Base-by-base conservation (phyloP, 2,797 vertebrate genomes). In the Chelidonichthys spinosus region DNA sequence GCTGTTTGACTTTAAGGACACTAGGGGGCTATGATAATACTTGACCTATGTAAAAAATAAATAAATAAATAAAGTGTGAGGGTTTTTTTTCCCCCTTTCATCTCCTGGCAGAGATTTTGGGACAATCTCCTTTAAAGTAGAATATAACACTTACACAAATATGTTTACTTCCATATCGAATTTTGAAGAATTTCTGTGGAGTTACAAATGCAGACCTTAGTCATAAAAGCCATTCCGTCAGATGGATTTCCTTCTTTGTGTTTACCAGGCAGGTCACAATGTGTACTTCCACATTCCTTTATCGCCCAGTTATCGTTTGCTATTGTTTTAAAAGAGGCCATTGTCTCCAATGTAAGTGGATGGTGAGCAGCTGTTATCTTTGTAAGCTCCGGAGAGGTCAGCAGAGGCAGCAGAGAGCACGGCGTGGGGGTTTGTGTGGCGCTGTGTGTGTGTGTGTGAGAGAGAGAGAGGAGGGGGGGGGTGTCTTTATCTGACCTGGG, bases 401-500 rank as follows among this genome's bases (percentile, higher is more conserved):
- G 87, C 68, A 72, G 87, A 93, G 92, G 90, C 92, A 94, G 93
- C 89, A 93, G 88, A 93, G 92, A 95, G 91, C 90, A 74, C 56
- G 71, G 36, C 52, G 50, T 64, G 78, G 53, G 68, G 56, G 63
- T 66, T 13, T 74, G 32, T 74, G 66, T 63, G 64, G 25, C 18
- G 43, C 3, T 68, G 63, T 40, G 61, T 61, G 66, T 25, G 69
- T 35, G 40, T 39, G 65, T 49, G 53, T 40, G 66, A 69, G 76
- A 69, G 70, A 84, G 89, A 11, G 58, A 14, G 72, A 62, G 69
- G 71, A 49, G 84, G 36, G 18, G 86, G 69, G 81, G 60, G 77
- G 60, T 93, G 89, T 93, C 89, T 92, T 93, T 94, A 95, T 93
- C 93, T 95, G 94, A 95, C 94, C 95, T 93, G 85, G 75, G 87